Evolutionary conservation across 2,888 invertebrate genomes (phyloP).

Genomic region (Apodemia duryi): DNA sequence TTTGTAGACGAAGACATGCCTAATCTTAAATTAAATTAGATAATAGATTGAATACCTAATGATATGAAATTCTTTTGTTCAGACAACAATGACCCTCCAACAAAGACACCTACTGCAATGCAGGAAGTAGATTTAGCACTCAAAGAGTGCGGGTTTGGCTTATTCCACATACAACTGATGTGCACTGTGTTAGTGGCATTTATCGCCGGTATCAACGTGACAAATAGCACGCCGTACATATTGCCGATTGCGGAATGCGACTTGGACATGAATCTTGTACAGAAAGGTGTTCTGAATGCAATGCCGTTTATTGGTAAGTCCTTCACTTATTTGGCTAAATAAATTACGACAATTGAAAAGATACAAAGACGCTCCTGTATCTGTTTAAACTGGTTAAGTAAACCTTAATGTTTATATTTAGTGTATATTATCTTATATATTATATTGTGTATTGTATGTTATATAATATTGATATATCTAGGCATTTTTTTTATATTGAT

Average conservation of each 20-base stretch:
- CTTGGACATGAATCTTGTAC: constrained; percentile 46
- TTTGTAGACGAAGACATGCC: no score
- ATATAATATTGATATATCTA: no score
- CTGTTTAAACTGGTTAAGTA: no score
- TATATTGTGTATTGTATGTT: no score
- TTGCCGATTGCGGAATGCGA: constrained; percentile 54
- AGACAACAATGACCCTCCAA: constrained; percentile 28
- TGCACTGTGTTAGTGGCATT: constrained; percentile 41
- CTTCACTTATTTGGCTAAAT: no score
- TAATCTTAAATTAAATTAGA: no score
- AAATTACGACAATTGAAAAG: no score
- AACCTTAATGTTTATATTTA: no score
- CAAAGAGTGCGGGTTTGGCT: constrained; percentile 50
- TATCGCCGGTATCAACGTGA: constrained; percentile 42
- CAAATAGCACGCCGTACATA: constrained; percentile 46
- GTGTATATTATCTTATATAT: no score
- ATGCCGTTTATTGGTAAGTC: constrained; percentile 50
- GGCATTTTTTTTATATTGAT: no score
- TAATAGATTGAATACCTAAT: not conserved
- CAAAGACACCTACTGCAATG: constrained; percentile 40
- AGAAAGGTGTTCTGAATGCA: constrained; percentile 49
- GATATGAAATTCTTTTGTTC: constrained; percentile 17
- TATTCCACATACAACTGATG: constrained; percentile 49
- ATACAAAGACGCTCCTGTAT: no score
- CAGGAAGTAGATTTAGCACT: constrained; percentile 51